Conservation (phyloP, 2,888 invertebrate species). For the Laothoe populi region DNA sequence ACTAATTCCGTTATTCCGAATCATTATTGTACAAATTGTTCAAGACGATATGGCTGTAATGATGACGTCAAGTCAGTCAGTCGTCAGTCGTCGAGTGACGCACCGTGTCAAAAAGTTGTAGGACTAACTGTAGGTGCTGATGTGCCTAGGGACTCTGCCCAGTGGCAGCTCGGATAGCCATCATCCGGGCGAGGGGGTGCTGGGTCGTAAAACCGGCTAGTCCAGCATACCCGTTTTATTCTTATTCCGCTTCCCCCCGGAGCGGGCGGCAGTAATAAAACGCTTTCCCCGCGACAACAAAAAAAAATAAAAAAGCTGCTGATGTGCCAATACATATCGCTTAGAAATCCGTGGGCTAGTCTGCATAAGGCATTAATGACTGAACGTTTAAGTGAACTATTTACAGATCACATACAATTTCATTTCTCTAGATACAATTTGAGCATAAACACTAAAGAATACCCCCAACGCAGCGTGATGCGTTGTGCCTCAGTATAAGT, state of each 20-base stretch:
- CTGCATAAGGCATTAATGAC: background rate
- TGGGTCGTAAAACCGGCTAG: no score
- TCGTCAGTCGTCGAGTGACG: background rate
- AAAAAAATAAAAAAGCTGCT: no score
- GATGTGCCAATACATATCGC: background rate
- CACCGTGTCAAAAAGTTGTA: background rate
- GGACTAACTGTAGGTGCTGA: no score
- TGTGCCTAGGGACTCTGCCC: no score
- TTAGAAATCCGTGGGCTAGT: background rate
- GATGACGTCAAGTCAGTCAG: no score
- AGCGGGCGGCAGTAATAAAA: no score
- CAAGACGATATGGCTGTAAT: no score
- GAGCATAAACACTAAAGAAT: background rate
- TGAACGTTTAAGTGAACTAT: slow-evolving; percentile 6
- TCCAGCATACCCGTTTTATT: no score
- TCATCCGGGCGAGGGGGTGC: no score
- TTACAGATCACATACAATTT: slow-evolving; percentile 17
- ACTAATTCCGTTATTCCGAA: slow-evolving; percentile 33
- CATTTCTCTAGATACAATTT: background rate
- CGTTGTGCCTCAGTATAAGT: background rate
- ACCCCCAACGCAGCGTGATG: background rate
- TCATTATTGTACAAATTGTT: slow-evolving; percentile 23
- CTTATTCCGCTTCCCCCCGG: no score
- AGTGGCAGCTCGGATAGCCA: no score
- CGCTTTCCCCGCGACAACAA: no score